phyloP scores from a whole-genome alignment of 2,797 vertebrate species.

The Sebastes hubbsi region DNA sequence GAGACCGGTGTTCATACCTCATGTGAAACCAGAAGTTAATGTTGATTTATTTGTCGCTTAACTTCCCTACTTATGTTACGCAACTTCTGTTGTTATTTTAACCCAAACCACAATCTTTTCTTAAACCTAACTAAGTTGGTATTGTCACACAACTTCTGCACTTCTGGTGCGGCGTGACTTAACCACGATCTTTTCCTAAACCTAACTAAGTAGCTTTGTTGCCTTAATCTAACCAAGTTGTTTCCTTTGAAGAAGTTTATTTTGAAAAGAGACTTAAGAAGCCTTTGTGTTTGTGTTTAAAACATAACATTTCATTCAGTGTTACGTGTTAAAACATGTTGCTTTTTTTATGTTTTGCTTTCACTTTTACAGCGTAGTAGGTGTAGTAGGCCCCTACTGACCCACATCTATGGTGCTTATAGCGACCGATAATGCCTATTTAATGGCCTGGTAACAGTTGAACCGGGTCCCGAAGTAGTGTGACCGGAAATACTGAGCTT shows the following conservation, averaged over 20 bases:
- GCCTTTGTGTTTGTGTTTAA: background rate
- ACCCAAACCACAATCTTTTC: background rate
- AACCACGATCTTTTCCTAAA: too few species aligned
- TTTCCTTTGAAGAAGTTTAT: too few species aligned
- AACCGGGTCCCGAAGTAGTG: background rate
- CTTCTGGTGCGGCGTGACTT: too few species aligned
- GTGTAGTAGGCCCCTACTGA: background rate
- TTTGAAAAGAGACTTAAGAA: too few species aligned
- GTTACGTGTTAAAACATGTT: background rate
- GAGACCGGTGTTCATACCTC: background rate
- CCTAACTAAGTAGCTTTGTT: too few species aligned
- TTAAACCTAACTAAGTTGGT: too few species aligned
- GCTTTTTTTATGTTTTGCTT: background rate
- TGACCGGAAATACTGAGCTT: background rate
- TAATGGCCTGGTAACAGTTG: background rate
- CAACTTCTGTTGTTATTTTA: background rate
- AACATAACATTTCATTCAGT: background rate
- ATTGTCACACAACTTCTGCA: too few species aligned
- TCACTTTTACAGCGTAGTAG: background rate
- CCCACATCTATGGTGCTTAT: background rate
- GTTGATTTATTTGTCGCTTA: background rate
- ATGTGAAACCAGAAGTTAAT: background rate
- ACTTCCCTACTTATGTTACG: background rate
- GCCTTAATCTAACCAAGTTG: too few species aligned
- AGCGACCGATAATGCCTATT: background rate